Conservation (phyloP, 2,797 vertebrate genomes). For the Rhynchonycteris naso region DNA sequence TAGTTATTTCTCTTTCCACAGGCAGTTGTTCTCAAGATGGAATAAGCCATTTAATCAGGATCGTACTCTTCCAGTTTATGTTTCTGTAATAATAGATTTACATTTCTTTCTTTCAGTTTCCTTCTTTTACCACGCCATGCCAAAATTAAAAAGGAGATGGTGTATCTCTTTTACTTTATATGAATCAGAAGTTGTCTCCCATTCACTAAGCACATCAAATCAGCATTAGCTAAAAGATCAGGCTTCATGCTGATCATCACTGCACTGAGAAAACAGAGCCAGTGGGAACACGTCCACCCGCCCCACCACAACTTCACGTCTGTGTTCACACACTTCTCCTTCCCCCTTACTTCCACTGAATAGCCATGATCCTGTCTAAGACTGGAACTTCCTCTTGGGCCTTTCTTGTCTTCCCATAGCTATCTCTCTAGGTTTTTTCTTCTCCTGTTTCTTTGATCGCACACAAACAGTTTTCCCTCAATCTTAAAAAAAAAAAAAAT, state of each 20-base stretch:
- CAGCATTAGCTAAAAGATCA: constrained; percentile 59
- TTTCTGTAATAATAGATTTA: background rate
- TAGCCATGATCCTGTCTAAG: accelerated
- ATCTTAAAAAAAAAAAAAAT: background rate
- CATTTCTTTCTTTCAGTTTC: background rate
- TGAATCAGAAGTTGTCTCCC: constrained; percentile 58
- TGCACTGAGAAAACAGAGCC: background rate
- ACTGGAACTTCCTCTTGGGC: background rate
- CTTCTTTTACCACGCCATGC: background rate
- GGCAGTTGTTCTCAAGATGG: background rate
- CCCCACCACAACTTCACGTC: too few relatives aligned
- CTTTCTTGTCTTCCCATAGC: background rate
- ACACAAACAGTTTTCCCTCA: background rate
- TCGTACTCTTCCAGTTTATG: background rate
- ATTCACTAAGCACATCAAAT: constrained; percentile 65
- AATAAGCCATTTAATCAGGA: background rate
- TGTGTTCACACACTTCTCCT: accelerated
- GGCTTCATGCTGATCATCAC: constrained; percentile 57
- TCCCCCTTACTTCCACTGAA: accelerated
- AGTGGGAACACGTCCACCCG: accelerated
- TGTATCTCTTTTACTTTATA: constrained; percentile 49
- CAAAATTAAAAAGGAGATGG: constrained; percentile 61
- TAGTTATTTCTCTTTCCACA: background rate
- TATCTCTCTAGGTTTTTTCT: background rate
- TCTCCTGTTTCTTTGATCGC: background rate